A percentile compares a stretch with the other conserved stretches of the same genome.
phyloP scores from a whole-genome alignment of 2,113 vertebrate genomes.

The Muscicapa adusta region DNA sequence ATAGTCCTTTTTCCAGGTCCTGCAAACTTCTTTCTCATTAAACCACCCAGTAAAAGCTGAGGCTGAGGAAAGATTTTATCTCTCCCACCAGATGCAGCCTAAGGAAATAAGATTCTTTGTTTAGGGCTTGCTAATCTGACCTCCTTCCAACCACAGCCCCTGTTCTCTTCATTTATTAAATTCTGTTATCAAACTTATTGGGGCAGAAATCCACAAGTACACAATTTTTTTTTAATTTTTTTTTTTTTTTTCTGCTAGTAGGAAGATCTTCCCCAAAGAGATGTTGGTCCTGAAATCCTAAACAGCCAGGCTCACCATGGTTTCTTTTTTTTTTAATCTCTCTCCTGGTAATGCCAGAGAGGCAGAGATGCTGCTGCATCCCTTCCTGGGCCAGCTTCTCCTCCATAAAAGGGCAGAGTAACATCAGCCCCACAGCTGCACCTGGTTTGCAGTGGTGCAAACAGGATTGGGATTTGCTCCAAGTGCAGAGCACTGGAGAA shows the following conservation, averaged over 20 bases:
- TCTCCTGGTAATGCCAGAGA: not conserved
- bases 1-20: not conserved
- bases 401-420: not conserved
- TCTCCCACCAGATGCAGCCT: not conserved
- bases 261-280: not conserved
- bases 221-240: too few species aligned
- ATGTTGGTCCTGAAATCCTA: not conserved
- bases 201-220: not conserved
- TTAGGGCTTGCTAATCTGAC: constrained; percentile 7
- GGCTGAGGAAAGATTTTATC: not conserved
- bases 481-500: not conserved
- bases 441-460: not conserved
- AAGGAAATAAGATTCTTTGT: constrained; percentile 41
- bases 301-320: not conserved
- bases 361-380: not conserved
- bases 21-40: constrained; percentile 1
- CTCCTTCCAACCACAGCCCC: not conserved
- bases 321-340: not conserved
- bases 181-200: not conserved
- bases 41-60: not conserved
- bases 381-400: not conserved
- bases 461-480: not conserved
- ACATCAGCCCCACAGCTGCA: not conserved
- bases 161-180: constrained; percentile 23
- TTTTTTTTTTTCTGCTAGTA: not conserved